Evolutionary conservation across 2,888 invertebrate genomes (phyloP).

Genomic region (Tridacna crocea): DNA sequence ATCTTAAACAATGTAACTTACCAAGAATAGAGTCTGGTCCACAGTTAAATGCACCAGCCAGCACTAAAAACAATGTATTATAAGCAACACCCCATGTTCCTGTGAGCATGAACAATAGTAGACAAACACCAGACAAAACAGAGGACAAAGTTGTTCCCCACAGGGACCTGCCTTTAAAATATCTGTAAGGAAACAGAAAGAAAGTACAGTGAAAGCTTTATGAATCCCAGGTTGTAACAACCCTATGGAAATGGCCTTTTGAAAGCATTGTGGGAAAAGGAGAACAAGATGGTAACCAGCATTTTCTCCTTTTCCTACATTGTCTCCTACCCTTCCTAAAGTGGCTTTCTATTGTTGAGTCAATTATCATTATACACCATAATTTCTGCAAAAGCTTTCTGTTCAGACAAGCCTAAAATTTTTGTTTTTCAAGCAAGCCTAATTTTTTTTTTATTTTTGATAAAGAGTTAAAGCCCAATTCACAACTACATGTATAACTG

Average conservation of each 20-base stretch:
- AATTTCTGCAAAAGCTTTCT: too few species aligned
- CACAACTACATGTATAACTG: too few species aligned
- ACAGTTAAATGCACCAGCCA: slow-evolving; percentile 85
- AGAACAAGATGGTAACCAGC: too few species aligned
- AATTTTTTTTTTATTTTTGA: too few species aligned
- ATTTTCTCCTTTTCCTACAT: too few species aligned
- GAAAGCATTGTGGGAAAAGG: too few species aligned
- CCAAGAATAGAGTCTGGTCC: slow-evolving; percentile 85
- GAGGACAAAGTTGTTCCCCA: slow-evolving; percentile 82
- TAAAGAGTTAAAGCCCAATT: too few species aligned
- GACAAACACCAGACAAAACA: slow-evolving; percentile 80
- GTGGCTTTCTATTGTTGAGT: not conserved
- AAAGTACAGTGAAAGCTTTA: not conserved
- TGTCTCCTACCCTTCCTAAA: too few species aligned
- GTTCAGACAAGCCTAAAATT: too few species aligned
- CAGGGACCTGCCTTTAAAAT: slow-evolving; percentile 82
- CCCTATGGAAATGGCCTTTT: too few species aligned
- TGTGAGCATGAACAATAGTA: slow-evolving; percentile 83
- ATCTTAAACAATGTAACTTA: slow-evolving; percentile 47
- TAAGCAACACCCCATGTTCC: slow-evolving; percentile 82
- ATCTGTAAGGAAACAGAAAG: slow-evolving; percentile 64
- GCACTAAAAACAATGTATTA: slow-evolving; percentile 83
- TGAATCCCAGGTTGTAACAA: too few species aligned
- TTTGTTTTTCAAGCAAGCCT: not conserved
- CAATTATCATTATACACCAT: not conserved